Evolutionary conservation across 2,888 invertebrate species (phyloP), one percentile per base, ranked within the genome.

Genomic region (Patella pellucida): DNA sequence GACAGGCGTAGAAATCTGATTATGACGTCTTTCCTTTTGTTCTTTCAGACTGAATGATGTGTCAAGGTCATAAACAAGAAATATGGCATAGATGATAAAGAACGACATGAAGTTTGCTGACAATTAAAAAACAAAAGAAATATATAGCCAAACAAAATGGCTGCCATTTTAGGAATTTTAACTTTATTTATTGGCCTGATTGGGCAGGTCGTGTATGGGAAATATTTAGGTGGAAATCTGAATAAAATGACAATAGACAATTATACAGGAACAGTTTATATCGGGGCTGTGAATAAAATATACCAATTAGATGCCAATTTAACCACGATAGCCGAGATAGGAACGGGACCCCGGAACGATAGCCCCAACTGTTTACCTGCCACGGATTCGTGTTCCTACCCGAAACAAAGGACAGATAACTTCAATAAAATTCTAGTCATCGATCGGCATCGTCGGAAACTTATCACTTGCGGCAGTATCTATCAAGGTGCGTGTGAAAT

Each of bases 251-350:
- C 77, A 12, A 54, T 83, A 23, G 80, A 81, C 77, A 78, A 79
- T n/a, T 68, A 76, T 41, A 79, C 82, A 11, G 80, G 79, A 19
- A 50, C 69, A 2, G 72, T 77, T 12, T 77, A 71, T 71, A 72
- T 77, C 19, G 77, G 77, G 82, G 97, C 96, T 78, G 96, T 97
- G 82, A 98, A 98, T 93, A 93, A 95, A 80, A 94, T 98, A 82
- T 97, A 96, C 92, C 97, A 98, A 91, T 93, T 98, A 73, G 96
- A 96, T 74, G 95, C 96, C 68, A 96, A 97, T 88, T 93, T 98
- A 86, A 94, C 95, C 84, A 92, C 95, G 82, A 94, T 95, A 74
- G 95, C 95, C 89, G 94, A 85, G 68, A 87, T 88, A 3, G 95
- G 95, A 50, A 90, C 90, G 0, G 91, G 91, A 4, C 91, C 91